A percentile compares a stretch with the other conserved stretches of the same genome.
Evolutionary conservation across 2,797 vertebrate genomes (phyloP).

Genomic region (Pseudochirops corinnae): DNA sequence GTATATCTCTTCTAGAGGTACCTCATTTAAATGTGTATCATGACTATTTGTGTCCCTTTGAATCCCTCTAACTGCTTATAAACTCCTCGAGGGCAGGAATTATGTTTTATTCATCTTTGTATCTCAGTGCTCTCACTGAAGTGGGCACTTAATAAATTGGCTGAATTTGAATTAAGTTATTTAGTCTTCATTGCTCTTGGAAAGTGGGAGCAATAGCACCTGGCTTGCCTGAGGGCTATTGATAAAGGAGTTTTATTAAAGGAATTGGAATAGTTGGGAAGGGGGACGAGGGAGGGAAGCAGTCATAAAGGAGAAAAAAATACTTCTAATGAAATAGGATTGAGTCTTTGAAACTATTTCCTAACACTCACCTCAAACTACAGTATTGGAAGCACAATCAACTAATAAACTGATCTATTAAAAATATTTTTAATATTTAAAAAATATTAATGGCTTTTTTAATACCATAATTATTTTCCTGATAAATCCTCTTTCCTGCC

Average conservation of each 20-base stretch:
- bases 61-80: neutral
- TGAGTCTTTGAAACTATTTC: neutral
- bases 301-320: neutral
- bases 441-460: neutral
- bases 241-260: neutral
- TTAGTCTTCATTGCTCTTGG: neutral
- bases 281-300: neutral
- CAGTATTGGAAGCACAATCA: neutral
- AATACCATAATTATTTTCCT: neutral
- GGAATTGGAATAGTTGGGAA: neutral
- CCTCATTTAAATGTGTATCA: neutral
- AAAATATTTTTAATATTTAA: too few relatives aligned
- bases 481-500: neutral
- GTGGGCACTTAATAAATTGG: neutral
- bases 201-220: slow-evolving; percentile 6
- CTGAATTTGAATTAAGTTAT: slow-evolving; percentile 3
- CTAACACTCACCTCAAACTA: neutral
- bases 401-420: neutral
- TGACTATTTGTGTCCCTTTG: neutral
- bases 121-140: neutral
- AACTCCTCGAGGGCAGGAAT: neutral
- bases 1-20: neutral
- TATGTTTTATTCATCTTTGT: neutral
- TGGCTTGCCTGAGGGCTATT: slow-evolving; percentile 2
- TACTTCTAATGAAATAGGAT: neutral